These are phyloP conservation scores for Gallinago media DNA, from an alignment of 2,113 vertebrate species.

Conservation along the genomic window DNA sequence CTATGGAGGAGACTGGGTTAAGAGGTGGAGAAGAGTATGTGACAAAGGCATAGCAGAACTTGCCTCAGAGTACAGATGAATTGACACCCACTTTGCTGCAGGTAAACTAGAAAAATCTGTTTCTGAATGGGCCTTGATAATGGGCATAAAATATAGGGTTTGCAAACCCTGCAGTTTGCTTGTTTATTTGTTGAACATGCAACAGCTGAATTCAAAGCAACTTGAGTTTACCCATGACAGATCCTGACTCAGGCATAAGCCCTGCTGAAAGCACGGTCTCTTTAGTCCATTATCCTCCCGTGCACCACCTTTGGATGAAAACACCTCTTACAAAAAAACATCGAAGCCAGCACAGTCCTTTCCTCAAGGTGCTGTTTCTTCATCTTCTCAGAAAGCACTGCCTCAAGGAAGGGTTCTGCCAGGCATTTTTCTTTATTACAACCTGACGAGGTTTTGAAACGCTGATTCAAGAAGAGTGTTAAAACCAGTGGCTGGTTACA, in stretches of 20 bases:
- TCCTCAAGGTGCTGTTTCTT: conserved; percentile 41
- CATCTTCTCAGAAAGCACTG: conserved; percentile 8
- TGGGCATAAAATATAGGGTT: background rate
- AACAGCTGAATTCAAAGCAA: background rate
- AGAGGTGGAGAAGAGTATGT: background rate
- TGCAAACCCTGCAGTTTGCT: background rate
- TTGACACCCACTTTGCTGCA: background rate
- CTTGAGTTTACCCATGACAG: background rate
- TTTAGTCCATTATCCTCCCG: background rate
- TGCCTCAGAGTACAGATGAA: background rate
- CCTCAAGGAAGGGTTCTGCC: background rate
- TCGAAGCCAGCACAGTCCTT: background rate
- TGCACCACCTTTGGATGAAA: background rate
- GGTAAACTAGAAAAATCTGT: background rate
- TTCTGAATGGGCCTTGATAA: background rate
- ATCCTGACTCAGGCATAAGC: background rate
- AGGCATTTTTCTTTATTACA: background rate
- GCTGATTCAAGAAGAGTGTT: background rate
- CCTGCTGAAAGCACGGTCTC: background rate
- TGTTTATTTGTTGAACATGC: background rate
- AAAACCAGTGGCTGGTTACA: background rate
- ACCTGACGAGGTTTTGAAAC: conserved; percentile 19
- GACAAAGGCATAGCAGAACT: background rate
- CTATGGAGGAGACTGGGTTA: background rate
- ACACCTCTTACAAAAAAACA: background rate